Base-by-base conservation (phyloP, 1,140 invertebrate species). In the Harlomillsia oculata region DNA sequence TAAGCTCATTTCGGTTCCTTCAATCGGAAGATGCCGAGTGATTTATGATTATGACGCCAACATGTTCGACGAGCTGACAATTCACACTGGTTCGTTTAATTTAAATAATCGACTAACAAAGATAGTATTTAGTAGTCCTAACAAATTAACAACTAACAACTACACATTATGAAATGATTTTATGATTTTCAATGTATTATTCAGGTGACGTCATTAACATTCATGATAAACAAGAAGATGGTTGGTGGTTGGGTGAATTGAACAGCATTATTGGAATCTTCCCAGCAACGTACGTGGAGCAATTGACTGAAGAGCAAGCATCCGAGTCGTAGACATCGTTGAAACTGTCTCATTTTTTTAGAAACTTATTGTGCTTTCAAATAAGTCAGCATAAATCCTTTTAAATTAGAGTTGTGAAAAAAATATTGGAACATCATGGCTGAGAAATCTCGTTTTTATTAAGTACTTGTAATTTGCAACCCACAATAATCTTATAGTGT, bases 191-290 rank as follows among this genome's bases (percentile, higher is more conserved):
- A 62, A 41, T 62, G 63, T 41, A 51, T 44, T 63, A n/a, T 69
- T n/a, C 73, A 83, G 82, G 89, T 62, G 89, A 95, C 69, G 74
- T 89, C 11, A 87, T 95, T 62, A 84, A 83, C 56, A 83, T 95
- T 25, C 87, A 87, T 70, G 83, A 87, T 65, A 92, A 93, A 68
- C 87, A 92, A 69, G 82, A 85, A n/a, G 88, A 92, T 68, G 89
- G 89, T 5, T 95, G 90, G 90, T 95, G 91, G 90, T 80, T 90
- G 46, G 90, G 90, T 9, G 87, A 92, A 64, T 77, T 90, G 40
- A 80, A 85, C 56, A 89, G 89, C 26, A 76, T 77, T 50, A 81
- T 88, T 46, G 91, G 91, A 25, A 91, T 92, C 60, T 94, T 95
- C 67, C 91, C 91, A 1, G 89, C 89, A 1, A 92, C 89, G 4